Base-by-base conservation (phyloP, 1,140 invertebrate genomes). In the Gryon sp. region DNA sequence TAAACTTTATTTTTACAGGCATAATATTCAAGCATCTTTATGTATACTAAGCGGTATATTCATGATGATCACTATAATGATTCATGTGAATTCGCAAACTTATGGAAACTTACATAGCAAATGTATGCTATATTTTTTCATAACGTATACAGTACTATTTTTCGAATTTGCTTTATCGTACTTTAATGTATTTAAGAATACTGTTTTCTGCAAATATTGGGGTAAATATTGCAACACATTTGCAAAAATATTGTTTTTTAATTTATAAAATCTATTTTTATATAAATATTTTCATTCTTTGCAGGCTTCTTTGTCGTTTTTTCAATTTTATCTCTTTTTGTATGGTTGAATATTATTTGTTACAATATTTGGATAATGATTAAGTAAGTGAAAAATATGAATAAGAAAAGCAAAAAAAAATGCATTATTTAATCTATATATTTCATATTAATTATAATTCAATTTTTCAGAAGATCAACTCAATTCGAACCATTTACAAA, bases 61-160 rank as follows among this genome's bases (percentile, higher is more conserved):
- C n/a, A 9, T 41, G 4, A 4, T 41, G 6, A 11, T 20, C n/a
- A 41, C 38, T 5, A 41, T 41, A 41, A 9, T 41, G 5, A 9
- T 41, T 1, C 38, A 41, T 18, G 18, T 41, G 14, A 41, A 41
- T 20, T 41, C 38, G 2, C 38, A 41, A n/a, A 41, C 38, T 18
- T 41, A 9, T n/a, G 38, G 38, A 6, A 41, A 41, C 20, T 20
- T 41, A 18, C 38, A 41, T n/a, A 41, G 38, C 38, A 41, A 41
- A n/a, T 41, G 38, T 20, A n/a, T 41, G 1, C 38, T 41, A 15
- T 20, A 8, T 4, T 41, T 19, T 41, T 20, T 41, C 8, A n/a
- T 41, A 41, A 19, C 15, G 9, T 20, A 41, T 20, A 1, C 38
- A 3, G 9, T 41, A 18, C 5, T 41, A 1, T 41, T 41, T 9